Percentiles rank a stretch among this genome's conserved stretches.
phyloP scores from a whole-genome alignment of 1,140 invertebrate genomes.

The Mylabris phalerata region DNA sequence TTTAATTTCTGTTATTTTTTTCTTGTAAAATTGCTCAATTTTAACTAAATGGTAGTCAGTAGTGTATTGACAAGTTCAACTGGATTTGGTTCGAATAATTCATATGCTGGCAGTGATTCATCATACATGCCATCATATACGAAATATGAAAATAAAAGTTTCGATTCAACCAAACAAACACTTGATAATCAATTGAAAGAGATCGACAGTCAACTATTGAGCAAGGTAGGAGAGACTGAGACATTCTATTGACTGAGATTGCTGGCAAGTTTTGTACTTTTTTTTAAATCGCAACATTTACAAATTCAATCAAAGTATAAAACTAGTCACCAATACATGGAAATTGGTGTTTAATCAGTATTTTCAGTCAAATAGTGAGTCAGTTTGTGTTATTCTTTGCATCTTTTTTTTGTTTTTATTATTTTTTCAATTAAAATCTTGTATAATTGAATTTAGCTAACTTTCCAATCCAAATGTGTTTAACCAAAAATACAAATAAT shows the following conservation, averaged over 20 bases:
- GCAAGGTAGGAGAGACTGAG: constrained; percentile 56
- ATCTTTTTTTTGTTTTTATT: constrained; percentile 17
- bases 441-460: constrained; percentile 5
- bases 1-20: background rate
- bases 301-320: too few relatives aligned
- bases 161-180: constrained; percentile 67
- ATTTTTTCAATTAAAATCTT: constrained; percentile 13
- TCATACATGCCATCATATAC: constrained; percentile 44
- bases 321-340: background rate
- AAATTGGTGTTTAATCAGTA: constrained; percentile 4
- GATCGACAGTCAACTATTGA: constrained; percentile 64
- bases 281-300: background rate
- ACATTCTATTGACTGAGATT: constrained; percentile 41
- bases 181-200: constrained; percentile 77
- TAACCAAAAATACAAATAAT: constrained; percentile 1
- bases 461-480: constrained; percentile 12
- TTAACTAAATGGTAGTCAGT: constrained; percentile 40
- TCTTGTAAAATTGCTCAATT: constrained; percentile 14
- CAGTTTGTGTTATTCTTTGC: constrained; percentile 22
- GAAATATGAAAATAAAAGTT: constrained; percentile 56
- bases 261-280: constrained; percentile 10
- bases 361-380: constrained; percentile 33
- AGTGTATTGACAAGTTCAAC: constrained; percentile 51
- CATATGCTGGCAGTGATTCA: constrained; percentile 51
- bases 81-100: constrained; percentile 53